Percentiles rank a stretch among this genome's conserved stretches.
phyloP scores from a whole-genome alignment of 1,140 invertebrate genomes.

The Gonioctena quinquepunctata region DNA sequence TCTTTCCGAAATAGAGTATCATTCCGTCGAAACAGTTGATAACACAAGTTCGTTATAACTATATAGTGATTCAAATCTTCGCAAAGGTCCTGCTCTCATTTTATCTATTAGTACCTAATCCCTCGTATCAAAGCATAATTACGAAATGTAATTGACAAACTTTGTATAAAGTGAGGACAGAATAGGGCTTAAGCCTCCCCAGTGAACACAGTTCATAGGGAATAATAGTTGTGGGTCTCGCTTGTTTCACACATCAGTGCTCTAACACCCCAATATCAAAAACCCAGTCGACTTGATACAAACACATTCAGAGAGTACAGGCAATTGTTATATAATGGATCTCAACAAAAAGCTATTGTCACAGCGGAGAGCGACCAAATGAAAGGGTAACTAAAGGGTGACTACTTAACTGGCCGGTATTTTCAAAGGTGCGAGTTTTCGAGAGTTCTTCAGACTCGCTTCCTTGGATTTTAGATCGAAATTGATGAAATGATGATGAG shows the following conservation, averaged over 20 bases:
- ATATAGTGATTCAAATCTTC: no score
- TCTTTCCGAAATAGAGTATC: no score
- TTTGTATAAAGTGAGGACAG: not conserved
- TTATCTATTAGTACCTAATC: not conserved
- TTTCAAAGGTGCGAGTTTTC: constrained; percentile 42
- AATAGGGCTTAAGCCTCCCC: constrained; percentile 1
- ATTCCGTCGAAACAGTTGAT: no score
- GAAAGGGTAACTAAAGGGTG: constrained; percentile 45
- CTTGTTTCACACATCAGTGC: constrained; percentile 35
- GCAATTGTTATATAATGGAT: constrained; percentile 45
- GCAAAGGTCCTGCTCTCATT: no score
- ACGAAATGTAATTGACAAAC: constrained; percentile 18
- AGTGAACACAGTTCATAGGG: constrained; percentile 1
- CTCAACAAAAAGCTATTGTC: constrained; percentile 41
- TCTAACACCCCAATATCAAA: constrained; percentile 37
- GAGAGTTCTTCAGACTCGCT: constrained; percentile 34
- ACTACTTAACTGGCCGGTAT: constrained; percentile 38
- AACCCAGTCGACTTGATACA: constrained; percentile 38
- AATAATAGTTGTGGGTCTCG: constrained; percentile 30
- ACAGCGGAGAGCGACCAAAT: constrained; percentile 38
- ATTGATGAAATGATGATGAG: constrained; percentile 34
- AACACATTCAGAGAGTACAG: constrained; percentile 38
- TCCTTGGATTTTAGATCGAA: constrained; percentile 24
- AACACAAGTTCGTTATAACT: no score
- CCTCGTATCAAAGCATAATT: constrained; percentile 16